Evolutionary conservation across 37 sponge, comb jelly and placozoan genomes (phyloP), one percentile per base, ranked within the genome.

Genomic region (Dysidea cf. avara): DNA sequence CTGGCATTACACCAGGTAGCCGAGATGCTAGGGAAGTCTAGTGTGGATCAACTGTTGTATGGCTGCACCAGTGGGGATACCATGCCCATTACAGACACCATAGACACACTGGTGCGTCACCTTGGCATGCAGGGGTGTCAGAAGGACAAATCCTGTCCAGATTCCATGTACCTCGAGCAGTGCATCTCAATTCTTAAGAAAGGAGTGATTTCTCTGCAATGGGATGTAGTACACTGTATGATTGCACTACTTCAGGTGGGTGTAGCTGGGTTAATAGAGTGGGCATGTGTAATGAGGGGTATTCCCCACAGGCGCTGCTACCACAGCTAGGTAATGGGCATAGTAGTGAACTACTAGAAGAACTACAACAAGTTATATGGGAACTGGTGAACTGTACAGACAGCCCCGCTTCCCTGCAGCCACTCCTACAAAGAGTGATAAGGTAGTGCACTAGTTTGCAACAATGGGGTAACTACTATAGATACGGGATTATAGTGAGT

Each of bases 41-140:
- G 34, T 52, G 58, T 73, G 26, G 31, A 56, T 26, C 67, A 82
- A 22, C 66, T 82, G 29, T 74, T 82, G 36, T 75, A 75, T 6
- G n/a, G 22, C 28, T 16, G 53, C 31, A 26, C 49, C 0, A 33
- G 21, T 6, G 37, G 18, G 38, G 64, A 50, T 53, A 71, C 66
- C 47, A 62, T 81, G 29, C n/a, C 47, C 20, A 69, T 76, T 28
- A 36, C 70, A 16, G 69, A 75, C 36, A 77, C 83, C 35, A 75
- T 83, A 9, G 11, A 38, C 16, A 39, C 76, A 21, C 47, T 86
- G 43, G 38, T 86, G 52, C 13, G 81, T 2, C 87, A 86, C 69
- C 71, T 80, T 40, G 87, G 87, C 35, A 71, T 86, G 0, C 81
- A 86, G 60, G 80, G 76, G 0, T 86, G 87, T 51, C 76, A 76